Base-by-base conservation (phyloP, 2,797 vertebrate genomes). In the Crocidura indochinensis region DNA sequence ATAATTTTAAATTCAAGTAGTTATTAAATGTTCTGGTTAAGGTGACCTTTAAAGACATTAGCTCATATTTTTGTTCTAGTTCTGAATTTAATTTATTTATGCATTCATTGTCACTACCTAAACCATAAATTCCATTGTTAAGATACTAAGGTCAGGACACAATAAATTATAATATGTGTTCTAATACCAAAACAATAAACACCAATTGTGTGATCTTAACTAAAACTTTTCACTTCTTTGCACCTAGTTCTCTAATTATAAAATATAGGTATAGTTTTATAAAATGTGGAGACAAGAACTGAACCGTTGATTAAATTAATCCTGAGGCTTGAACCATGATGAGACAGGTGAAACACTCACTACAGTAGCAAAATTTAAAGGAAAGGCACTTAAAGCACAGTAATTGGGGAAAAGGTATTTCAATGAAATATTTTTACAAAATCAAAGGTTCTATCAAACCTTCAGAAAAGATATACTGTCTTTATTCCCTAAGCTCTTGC, bases 91-190 rank as follows among this genome's bases (percentile, higher is more conserved):
- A 87, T 67, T 74, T 78, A 71, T 82, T 86, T 81, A 17, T 60
- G 51, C 26, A 67, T 85, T 84, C 24, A 5, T 46, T 19, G 3
- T 78, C 77, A 56, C 73, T 67, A 71, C 38, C 68, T 72, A 91
- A 88, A 91, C 11, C 49, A 71, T 24, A 62, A 65, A 78, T 74
- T 89, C 10, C 51, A 29, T 73, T 84, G 89, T 85, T 75, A 92
- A 80, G 31, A 38, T 84, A 77, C 0, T 62, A 68, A 71, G 19
- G 62, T 82, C 86, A 26, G 44, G 77, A 49, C 81, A 67, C 29
- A 47, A 60, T 4, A 81, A 77, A 20, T 71, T 91, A 46, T 38
- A 74, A 26, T 38, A 51, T 86, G 29, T 79, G 46, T 60, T 86
- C 19, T 22, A 87, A 44, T 65, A 15, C n/a, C 53, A n/a, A 72